Conservation (phyloP, 1,140 invertebrate species). For the Arion vulgaris region DNA sequence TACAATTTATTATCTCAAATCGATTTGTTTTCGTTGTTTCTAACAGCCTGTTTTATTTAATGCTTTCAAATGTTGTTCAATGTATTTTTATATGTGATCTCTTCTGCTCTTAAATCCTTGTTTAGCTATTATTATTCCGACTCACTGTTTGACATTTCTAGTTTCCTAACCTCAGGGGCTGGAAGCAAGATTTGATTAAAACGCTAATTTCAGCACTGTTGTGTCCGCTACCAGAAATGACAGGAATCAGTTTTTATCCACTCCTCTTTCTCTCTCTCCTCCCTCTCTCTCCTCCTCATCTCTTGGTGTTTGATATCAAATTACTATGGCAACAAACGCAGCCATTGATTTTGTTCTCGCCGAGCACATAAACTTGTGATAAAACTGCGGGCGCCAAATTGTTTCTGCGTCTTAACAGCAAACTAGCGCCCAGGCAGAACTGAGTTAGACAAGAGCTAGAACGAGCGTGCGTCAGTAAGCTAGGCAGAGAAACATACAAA, state of each 20-base stretch:
- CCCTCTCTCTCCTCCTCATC: background rate
- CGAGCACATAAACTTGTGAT: slow-evolving; percentile 7
- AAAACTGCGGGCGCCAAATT: slow-evolving; percentile 1
- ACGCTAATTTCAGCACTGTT: background rate
- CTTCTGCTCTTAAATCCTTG: background rate
- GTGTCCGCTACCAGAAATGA: background rate
- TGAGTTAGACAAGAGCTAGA: background rate
- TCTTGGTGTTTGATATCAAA: slow-evolving; percentile 12
- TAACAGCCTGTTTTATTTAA: too few species aligned
- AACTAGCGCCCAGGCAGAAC: background rate
- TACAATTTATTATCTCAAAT: too few species aligned
- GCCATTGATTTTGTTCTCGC: slow-evolving; percentile 24
- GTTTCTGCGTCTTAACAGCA: slow-evolving; percentile 7
- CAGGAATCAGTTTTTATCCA: background rate
- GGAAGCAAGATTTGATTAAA: background rate
- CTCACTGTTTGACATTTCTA: slow-evolving; percentile 3
- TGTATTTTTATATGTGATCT: too few species aligned
- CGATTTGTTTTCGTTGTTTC: too few species aligned
- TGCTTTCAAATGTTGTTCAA: too few species aligned
- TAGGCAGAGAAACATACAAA: too few species aligned
- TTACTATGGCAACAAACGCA: slow-evolving; percentile 32
- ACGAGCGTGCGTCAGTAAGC: background rate
- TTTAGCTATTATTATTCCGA: background rate
- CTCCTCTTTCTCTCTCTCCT: background rate
- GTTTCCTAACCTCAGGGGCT: background rate